These are phyloP conservation scores for Ceratina calcarata DNA, from an alignment of 1,140 invertebrate species.

Conservation along the genomic window DNA sequence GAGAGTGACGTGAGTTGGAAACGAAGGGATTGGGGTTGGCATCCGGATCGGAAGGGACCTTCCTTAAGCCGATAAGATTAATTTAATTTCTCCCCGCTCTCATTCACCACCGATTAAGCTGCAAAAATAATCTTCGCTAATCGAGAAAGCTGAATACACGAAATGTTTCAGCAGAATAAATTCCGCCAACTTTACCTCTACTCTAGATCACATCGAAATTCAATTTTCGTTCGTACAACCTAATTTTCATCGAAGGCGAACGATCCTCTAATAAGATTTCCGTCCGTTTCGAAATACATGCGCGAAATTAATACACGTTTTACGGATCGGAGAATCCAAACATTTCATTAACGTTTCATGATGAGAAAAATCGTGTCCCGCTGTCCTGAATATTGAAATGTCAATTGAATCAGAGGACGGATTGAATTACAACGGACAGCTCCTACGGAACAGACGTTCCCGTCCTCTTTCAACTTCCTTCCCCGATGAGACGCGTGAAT, in stretches of 20 bases:
- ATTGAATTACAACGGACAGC: constrained; percentile 49
- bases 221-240: neutral
- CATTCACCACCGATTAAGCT: constrained; percentile 19
- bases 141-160: neutral
- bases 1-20: constrained; percentile 47
- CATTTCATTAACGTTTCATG: neutral
- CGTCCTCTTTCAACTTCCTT: constrained; percentile 1
- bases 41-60: constrained; percentile 35
- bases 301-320: neutral
- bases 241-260: neutral
- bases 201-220: neutral
- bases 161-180: neutral
- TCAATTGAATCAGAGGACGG: constrained; percentile 29
- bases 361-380: neutral
- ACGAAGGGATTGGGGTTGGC: constrained; percentile 39
- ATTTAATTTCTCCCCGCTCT: constrained; percentile 66
- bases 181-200: neutral
- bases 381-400: constrained; percentile 27
- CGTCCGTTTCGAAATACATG: neutral
- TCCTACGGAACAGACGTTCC: constrained; percentile 18
- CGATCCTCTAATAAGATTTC: neutral
- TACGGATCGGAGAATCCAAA: neutral
- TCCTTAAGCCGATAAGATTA: constrained; percentile 67
- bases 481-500: neutral
- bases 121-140: constrained; percentile 20